Evolutionary conservation across 1,140 invertebrate species (phyloP), one percentile per base, ranked within the genome.

Genomic region (Steinernema khuongi): DNA sequence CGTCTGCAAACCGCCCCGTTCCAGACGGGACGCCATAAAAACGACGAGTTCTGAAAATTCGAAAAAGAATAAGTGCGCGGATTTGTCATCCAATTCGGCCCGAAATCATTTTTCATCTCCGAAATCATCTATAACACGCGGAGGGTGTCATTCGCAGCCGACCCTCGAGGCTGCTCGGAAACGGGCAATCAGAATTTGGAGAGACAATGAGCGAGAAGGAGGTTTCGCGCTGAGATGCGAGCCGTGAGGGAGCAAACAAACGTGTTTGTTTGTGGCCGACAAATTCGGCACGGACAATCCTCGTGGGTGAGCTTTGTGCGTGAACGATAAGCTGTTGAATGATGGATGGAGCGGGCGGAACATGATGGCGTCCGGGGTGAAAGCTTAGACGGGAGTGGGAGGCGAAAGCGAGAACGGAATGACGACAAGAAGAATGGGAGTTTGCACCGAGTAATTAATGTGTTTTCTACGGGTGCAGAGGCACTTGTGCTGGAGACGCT

Each of bases 121-220:
- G 19, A 60, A 60, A 60, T 14, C 50, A 22, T 7, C 50, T 26
- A 60, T 60, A 60, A 60, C 22, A 7, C 22, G 50, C 50, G 11
- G 26, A 60, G 50, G 50, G 50, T 60, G 50, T 60, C 50, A 60
- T 60, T 60, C 26, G 50, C 50, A 60, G 50, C 14, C 50, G 50
- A n/a, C 36, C 7, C 7, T 60, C 2, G 14, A 60, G 7, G 7
- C 50, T 22, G 14, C 50, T n/a, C n/a, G n/a, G n/a, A n/a, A 60
- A 26, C 14, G 26, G 50, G 50, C 50, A 60, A 60, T 60, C 50
- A 60, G n/a, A 7, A 41, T 41, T 41, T n/a, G 7, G 36, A 41
- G 36, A 41, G 36, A 41, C 36, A 41, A 41, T 41, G n/a, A 41
- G 36, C n/a, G 36, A n/a, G n/a, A n/a, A 41, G n/a, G 7, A n/a